Base-by-base conservation (phyloP, 2,888 invertebrate species). In the Synergus gifuensis region DNA sequence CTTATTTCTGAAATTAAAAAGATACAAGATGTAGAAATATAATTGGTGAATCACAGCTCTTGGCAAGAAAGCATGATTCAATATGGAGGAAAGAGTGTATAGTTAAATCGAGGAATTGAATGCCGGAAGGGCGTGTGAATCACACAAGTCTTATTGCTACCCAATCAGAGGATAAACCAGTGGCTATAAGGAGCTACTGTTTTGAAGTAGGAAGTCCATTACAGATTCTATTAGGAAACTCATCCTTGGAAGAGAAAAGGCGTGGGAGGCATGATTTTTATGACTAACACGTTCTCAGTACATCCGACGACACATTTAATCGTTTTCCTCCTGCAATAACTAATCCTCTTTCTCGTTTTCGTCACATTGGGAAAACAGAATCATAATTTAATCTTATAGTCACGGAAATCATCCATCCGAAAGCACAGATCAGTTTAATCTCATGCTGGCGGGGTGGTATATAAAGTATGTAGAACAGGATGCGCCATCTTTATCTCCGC, bases 301-400 rank as follows among this genome's bases (percentile, higher is more conserved):
- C 73, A 73, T 73, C 73, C 73, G n/a, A 73, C 73, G n/a, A 73
- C 54, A 73, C 54, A 28, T 28, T 28, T 28, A 28, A 28, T 28
- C 28, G n/a, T 54, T 49, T 49, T 49, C 28, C 49, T 73, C 22
- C 14, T 9, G 16, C 49, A 49, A 36, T 54, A 3, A 9, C n/a
- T 22, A 11, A 60, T 60, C 3, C 22, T 11, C n/a, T 11, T 60
- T 60, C 58, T 60, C 11, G 18, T n/a, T 11, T 11, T 11, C 8
- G n/a, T 9, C 58, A 18, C 58, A 18, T 7, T 18, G 2, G 18
- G 60, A 60, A 60, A 60, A 22, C 18, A 60, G 18, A 36, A 73
- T 73, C 73, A n/a, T 73, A 54, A 73, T 73, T 73, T n/a, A n/a
- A 54, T 73, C 49, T 54, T 73, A 49, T n/a, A 69, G 54, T 49